A percentile compares a stretch with the other conserved stretches of the same genome.
These are phyloP conservation scores for Margarornis squamiger DNA, from an alignment of 2,797 vertebrate genomes.

Conservation along the genomic window DNA sequence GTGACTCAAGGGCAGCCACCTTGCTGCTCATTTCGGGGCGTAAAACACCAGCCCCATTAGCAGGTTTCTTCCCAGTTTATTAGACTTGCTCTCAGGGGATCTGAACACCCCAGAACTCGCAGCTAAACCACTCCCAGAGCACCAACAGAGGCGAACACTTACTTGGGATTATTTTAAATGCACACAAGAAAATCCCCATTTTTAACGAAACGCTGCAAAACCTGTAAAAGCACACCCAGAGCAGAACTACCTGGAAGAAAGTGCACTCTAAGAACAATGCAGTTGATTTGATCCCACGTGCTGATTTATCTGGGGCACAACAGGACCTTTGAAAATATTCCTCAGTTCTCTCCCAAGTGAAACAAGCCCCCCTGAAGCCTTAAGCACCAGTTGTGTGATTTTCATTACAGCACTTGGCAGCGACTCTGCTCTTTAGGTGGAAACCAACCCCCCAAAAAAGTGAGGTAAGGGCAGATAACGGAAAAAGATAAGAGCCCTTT, in stretches of 20 bases:
- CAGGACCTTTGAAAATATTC: background rate
- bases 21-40: background rate
- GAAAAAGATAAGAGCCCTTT: constrained; percentile 45
- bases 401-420: background rate
- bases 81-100: background rate
- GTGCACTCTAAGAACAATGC: background rate
- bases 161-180: background rate
- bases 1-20: constrained; percentile 5
- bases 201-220: background rate
- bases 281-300: background rate
- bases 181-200: background rate
- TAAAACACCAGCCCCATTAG: too few species aligned
- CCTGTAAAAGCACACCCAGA: background rate
- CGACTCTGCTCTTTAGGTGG: background rate
- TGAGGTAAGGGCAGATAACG: constrained; percentile 44
- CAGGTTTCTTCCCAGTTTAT: background rate
- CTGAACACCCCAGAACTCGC: background rate
- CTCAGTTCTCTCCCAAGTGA: background rate
- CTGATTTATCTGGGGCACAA: background rate
- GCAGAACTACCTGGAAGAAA: background rate
- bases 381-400: background rate
- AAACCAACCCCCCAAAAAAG: background rate
- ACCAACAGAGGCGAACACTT: accelerated
- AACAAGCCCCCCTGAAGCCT: background rate
- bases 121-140: accelerated